A percentile compares a stretch with the other conserved stretches of the same genome.
Evolutionary conservation across 2,888 invertebrate genomes (phyloP).

Genomic region (Liopterus haemorrhoidalis): DNA sequence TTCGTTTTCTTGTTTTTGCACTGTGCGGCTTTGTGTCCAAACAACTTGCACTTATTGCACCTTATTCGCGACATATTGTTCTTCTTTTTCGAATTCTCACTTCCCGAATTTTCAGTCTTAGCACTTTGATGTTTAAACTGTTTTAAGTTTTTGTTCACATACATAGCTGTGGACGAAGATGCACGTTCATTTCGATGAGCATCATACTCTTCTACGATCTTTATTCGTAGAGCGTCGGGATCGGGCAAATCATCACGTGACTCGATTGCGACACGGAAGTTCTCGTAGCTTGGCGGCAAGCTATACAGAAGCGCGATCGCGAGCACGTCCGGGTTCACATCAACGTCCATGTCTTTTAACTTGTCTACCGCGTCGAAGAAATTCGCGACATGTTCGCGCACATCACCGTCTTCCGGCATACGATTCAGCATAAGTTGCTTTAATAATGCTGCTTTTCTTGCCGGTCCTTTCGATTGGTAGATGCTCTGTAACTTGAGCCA

Average conservation of each 20-base stretch:
- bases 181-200: conserved; percentile 23
- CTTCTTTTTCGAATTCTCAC: conserved; percentile 12
- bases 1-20: conserved; percentile 10
- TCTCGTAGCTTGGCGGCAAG: conserved; percentile 34
- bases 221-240: conserved; percentile 31
- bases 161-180: conserved; percentile 4
- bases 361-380: conserved; percentile 39
- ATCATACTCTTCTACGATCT: conserved; percentile 32
- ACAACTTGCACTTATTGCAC: conserved; percentile 9
- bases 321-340: conserved; percentile 25
- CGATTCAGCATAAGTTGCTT: conserved; percentile 36
- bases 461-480: conserved; percentile 37
- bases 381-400: conserved; percentile 35
- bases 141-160: conserved; percentile 1
- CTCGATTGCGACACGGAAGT: conserved; percentile 37
- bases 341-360: conserved; percentile 35
- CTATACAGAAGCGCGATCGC: conserved; percentile 37
- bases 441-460: conserved; percentile 38
- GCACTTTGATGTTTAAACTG: conserved; percentile 3
- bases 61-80: conserved; percentile 3
- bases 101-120: conserved; percentile 10
- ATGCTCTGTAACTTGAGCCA: conserved; percentile 37
- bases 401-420: conserved; percentile 34
- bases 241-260: conserved; percentile 35
- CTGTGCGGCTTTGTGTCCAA: conserved; percentile 13